phyloP scores from a whole-genome alignment of 2,113 vertebrate genomes.

The Pedionomus torquatus region DNA sequence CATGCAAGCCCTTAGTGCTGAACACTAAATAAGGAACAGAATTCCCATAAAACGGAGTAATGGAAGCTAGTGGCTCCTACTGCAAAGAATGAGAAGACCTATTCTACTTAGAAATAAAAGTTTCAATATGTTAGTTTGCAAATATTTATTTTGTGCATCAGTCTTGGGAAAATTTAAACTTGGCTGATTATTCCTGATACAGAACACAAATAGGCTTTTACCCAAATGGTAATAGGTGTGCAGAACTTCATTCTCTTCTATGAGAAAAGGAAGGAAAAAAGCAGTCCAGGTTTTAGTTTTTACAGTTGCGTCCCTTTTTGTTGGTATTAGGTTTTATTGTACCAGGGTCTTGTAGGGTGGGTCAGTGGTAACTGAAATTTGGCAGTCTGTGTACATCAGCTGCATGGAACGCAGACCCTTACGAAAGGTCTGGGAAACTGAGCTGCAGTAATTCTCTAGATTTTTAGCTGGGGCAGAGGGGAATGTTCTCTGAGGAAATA shows the following conservation, averaged over 20 bases:
- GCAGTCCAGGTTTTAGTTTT: background rate
- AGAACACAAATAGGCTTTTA: background rate
- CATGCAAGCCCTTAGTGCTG: background rate
- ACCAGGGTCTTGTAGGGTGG: background rate
- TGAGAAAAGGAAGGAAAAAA: background rate
- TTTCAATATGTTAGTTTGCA: background rate
- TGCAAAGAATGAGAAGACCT: background rate
- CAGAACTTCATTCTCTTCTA: background rate
- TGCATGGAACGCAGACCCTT: background rate
- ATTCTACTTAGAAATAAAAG: background rate
- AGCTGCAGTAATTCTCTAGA: background rate
- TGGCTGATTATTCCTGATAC: background rate
- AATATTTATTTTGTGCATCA: background rate
- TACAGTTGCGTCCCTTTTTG: background rate
- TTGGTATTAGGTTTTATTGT: background rate
- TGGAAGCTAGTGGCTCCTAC: background rate
- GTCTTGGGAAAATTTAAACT: background rate
- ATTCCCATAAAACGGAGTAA: background rate
- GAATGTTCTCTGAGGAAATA: background rate
- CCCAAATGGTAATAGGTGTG: background rate
- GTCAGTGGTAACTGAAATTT: background rate
- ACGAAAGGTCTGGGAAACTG: background rate
- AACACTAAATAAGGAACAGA: slow-evolving; percentile 17
- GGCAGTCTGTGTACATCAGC: background rate
- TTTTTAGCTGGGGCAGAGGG: background rate